phyloP scores from a whole-genome alignment of 2,888 invertebrate species.

The Pristionchus entomophagus region DNA sequence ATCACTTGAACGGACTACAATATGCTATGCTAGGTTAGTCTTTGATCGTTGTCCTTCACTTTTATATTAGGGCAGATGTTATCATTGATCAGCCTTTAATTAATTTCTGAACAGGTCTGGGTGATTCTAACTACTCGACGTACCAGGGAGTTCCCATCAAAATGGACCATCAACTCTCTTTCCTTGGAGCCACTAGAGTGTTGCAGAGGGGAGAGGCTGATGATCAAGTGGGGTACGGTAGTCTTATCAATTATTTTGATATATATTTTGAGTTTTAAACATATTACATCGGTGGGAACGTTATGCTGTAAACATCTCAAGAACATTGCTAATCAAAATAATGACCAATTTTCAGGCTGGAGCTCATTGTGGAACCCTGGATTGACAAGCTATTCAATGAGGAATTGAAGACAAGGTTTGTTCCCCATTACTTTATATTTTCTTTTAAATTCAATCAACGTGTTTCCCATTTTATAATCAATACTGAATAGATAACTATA shows the following conservation, averaged over 20 bases:
- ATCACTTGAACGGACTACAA: slow-evolving; percentile 77
- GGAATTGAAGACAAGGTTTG: slow-evolving; percentile 43
- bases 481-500: not conserved
- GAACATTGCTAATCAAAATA: no score
- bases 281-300: no score
- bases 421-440: not conserved
- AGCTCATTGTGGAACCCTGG: slow-evolving; percentile 80
- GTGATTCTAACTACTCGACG: slow-evolving; percentile 81
- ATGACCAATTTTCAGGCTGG: slow-evolving; percentile 75
- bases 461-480: not conserved
- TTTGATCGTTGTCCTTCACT: not conserved
- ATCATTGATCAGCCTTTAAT: no score
- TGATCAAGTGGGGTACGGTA: slow-evolving; percentile 79
- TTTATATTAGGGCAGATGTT: no score
- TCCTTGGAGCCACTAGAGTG: slow-evolving; percentile 79
- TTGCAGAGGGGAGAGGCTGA: slow-evolving; percentile 79
- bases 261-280: not conserved
- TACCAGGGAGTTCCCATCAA: slow-evolving; percentile 80
- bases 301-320: not conserved
- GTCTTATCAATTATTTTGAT: not conserved
- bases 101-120: no score
- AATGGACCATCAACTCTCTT: slow-evolving; percentile 77
- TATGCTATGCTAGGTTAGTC: slow-evolving; percentile 79
- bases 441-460: no score
- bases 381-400: slow-evolving; percentile 76